Conservation (phyloP, 2,888 invertebrate species). For the Dioctria rufipes region DNA sequence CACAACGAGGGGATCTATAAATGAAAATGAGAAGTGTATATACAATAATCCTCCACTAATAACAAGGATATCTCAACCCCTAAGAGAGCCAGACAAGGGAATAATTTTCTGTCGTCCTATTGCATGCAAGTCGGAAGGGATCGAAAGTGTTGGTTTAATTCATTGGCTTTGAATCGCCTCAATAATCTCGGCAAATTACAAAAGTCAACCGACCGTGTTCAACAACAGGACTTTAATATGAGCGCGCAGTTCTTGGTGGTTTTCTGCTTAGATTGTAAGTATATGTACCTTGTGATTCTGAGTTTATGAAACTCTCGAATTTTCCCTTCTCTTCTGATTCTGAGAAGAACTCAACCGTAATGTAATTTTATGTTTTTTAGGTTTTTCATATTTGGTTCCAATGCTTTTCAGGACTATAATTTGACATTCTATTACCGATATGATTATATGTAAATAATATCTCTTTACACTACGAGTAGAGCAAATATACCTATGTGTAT, state of each 20-base stretch:
- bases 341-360: too few relatives aligned
- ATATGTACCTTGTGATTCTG: too few relatives aligned
- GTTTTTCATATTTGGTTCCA: too few relatives aligned
- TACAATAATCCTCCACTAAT: constrained; percentile 23
- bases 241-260: not conserved
- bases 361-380: too few relatives aligned
- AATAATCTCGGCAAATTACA: constrained; percentile 24
- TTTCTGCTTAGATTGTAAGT: not conserved
- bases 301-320: too few relatives aligned
- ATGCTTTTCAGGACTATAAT: too few relatives aligned
- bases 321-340: too few relatives aligned
- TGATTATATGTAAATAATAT: too few relatives aligned
- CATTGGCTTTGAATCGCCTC: constrained; percentile 46
- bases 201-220: constrained; percentile 47
- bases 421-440: too few relatives aligned
- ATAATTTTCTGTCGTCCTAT: not conserved
- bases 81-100: constrained; percentile 12
- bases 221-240: constrained; percentile 5
- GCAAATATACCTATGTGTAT: too few relatives aligned
- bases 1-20: too few relatives aligned
- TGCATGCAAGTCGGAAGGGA: constrained; percentile 3
- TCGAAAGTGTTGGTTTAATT: constrained; percentile 43
- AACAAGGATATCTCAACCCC: constrained; percentile 29
- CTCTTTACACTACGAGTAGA: too few relatives aligned
- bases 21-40: not conserved